phyloP scores from a whole-genome alignment of 2,113 vertebrate genomes.

The Mobula birostris region DNA sequence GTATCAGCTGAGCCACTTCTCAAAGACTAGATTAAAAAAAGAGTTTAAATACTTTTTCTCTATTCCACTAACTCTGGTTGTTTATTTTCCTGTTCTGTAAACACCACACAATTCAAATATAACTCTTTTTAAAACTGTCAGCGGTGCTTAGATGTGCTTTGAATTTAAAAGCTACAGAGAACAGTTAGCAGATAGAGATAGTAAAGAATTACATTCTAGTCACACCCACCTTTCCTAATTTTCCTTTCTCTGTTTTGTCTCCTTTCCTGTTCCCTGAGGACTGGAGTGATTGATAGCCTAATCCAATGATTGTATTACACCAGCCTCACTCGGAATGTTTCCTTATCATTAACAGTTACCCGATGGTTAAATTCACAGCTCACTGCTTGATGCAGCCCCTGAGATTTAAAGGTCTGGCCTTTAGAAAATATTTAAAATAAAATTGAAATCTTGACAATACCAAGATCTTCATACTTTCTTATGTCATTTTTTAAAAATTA shows the following conservation, averaged over 20 bases:
- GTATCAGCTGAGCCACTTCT: conserved; percentile 49
- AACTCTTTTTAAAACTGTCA: not conserved
- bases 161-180: conserved; percentile 39
- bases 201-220: conserved; percentile 65
- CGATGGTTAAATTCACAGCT: conserved; percentile 84
- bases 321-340: conserved; percentile 68
- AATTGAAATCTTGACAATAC: conserved; percentile 81
- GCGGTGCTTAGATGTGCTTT: not conserved
- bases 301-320: conserved; percentile 76
- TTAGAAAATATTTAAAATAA: conserved; percentile 90
- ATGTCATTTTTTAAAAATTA: conserved; percentile 64
- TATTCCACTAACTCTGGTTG: not conserved
- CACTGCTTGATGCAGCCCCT: conserved; percentile 73
- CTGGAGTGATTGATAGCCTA: conserved; percentile 75
- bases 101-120: not conserved
- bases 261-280: conserved; percentile 66
- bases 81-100: conserved; percentile 4
- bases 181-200: conserved; percentile 55
- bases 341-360: conserved; percentile 87
- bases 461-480: conserved; percentile 67
- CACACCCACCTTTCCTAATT: conserved; percentile 66
- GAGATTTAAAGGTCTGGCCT: conserved; percentile 86
- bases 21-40: not conserved
- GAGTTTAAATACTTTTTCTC: not conserved
- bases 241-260: conserved; percentile 70